These are phyloP conservation scores for Lacanobia wlatinum DNA, from an alignment of 2,888 invertebrate genomes.

Conservation along the genomic window DNA sequence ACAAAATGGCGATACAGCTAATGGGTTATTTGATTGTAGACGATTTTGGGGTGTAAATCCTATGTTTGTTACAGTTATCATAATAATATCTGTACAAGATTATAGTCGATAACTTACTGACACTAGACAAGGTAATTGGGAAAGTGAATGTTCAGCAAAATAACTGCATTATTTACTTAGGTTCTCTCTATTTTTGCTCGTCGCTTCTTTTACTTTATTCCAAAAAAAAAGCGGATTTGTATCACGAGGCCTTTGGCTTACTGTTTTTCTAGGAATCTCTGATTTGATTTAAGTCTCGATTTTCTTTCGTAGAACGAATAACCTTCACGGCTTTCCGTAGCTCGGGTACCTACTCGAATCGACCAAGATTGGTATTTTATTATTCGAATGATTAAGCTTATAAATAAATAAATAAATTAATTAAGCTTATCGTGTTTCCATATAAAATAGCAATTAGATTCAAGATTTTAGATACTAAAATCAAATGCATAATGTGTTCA, in stretches of 20 bases:
- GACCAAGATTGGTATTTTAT: background rate
- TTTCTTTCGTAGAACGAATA: too few species aligned
- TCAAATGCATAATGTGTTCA: conserved; percentile 9
- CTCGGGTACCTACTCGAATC: too few species aligned
- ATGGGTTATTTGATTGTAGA: conserved; percentile 35
- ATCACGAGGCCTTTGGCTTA: background rate
- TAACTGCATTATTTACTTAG: background rate
- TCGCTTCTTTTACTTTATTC: background rate
- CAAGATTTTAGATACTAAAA: background rate
- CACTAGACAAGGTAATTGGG: background rate
- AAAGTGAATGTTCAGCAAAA: background rate
- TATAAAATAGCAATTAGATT: background rate
- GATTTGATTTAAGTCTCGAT: too few species aligned
- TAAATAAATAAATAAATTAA: too few species aligned
- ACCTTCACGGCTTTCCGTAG: too few species aligned
- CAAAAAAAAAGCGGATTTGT: background rate
- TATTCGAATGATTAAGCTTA: background rate
- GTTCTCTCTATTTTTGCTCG: background rate
- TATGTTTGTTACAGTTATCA: conserved; percentile 6
- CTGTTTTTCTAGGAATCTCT: background rate
- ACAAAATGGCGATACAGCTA: conserved; percentile 15
- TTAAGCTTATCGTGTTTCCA: background rate
- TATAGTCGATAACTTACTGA: background rate
- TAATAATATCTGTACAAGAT: background rate
- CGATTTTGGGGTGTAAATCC: conserved; percentile 7